phyloP scores from a whole-genome alignment of 2,888 invertebrate genomes.

The Lamproptera curius region DNA sequence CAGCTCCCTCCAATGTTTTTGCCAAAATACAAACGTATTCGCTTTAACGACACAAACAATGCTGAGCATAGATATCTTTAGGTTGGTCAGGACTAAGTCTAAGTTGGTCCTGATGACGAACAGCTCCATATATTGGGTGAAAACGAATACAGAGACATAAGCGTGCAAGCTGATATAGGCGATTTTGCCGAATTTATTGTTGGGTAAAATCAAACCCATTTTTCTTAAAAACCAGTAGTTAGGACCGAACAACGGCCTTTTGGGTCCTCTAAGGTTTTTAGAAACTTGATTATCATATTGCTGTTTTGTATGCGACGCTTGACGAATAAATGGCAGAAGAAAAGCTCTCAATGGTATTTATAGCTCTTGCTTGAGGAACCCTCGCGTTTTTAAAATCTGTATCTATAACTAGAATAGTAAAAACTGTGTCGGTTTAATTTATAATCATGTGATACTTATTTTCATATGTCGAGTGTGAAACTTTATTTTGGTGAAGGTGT shows the following conservation, averaged over 20 bases:
- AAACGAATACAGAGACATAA: conserved; percentile 46
- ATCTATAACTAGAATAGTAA: conserved; percentile 1
- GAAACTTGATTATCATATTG: conserved; percentile 40
- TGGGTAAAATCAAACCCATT: conserved; percentile 48
- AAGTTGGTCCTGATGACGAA: conserved; percentile 52
- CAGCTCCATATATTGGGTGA: conserved; percentile 55
- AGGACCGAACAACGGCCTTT: conserved; percentile 49
- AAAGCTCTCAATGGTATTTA: not conserved
- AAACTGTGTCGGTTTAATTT: not conserved
- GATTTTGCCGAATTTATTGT: conserved; percentile 34
- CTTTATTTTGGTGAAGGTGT: no score
- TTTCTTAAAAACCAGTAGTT: conserved; percentile 52
- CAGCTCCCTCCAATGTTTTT: conserved; percentile 48
- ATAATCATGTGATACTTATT: not conserved
- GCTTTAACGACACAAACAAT: conserved; percentile 53
- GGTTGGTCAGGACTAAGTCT: conserved; percentile 52
- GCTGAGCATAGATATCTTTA: conserved; percentile 62
- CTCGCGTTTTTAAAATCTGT: not conserved
- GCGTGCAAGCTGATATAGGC: conserved; percentile 44
- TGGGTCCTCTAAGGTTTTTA: conserved; percentile 44
- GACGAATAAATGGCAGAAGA: not conserved
- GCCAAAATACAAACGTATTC: conserved; percentile 53
- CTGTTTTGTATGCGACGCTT: not conserved
- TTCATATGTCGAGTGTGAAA: no score
- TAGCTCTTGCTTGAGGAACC: not conserved